Percentiles rank a stretch among this genome's conserved stretches.
phyloP scores from a whole-genome alignment of 2,888 invertebrate species.

The Platycheirus albimanus region DNA sequence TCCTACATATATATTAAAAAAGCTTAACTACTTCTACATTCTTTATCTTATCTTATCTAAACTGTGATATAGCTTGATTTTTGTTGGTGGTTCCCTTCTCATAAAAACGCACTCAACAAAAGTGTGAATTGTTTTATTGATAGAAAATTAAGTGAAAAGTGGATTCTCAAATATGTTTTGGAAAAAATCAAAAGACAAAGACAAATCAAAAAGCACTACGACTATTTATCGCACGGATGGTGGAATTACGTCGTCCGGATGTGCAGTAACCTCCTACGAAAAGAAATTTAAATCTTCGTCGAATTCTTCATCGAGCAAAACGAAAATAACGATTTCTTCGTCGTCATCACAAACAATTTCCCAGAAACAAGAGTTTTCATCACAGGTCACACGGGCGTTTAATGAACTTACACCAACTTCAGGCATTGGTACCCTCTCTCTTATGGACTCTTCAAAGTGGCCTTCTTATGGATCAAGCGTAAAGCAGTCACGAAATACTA shows the following conservation, averaged over 20 bases:
- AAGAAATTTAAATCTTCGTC: slow-evolving; percentile 49
- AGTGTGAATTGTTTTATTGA: not conserved
- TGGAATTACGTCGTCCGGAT: not conserved
- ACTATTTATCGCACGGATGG: slow-evolving; percentile 44
- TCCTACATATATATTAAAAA: not conserved
- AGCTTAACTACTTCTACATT: not conserved
- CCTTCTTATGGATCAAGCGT: not conserved
- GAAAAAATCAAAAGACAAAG: slow-evolving; percentile 56
- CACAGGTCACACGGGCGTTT: slow-evolving; percentile 17
- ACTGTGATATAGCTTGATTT: not conserved
- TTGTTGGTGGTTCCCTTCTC: slow-evolving; percentile 3
- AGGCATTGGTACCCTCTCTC: not conserved
- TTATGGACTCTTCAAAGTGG: slow-evolving; percentile 35
- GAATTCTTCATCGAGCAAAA: slow-evolving; percentile 50
- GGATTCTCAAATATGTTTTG: slow-evolving; percentile 42
- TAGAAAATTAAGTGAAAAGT: slow-evolving; percentile 23
- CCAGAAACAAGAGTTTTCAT: slow-evolving; percentile 7
- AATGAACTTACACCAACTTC: not conserved
- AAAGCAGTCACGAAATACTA: slow-evolving; percentile 1
- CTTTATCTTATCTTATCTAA: slow-evolving; percentile 43
- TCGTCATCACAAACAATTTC: slow-evolving; percentile 24
- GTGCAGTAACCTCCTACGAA: slow-evolving; percentile 35
- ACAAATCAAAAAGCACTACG: slow-evolving; percentile 34
- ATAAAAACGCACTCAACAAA: not conserved
- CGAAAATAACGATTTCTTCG: slow-evolving; percentile 33